Evolutionary conservation across 2,113 vertebrate genomes (phyloP).

Genomic region (Cinclus cinclus): DNA sequence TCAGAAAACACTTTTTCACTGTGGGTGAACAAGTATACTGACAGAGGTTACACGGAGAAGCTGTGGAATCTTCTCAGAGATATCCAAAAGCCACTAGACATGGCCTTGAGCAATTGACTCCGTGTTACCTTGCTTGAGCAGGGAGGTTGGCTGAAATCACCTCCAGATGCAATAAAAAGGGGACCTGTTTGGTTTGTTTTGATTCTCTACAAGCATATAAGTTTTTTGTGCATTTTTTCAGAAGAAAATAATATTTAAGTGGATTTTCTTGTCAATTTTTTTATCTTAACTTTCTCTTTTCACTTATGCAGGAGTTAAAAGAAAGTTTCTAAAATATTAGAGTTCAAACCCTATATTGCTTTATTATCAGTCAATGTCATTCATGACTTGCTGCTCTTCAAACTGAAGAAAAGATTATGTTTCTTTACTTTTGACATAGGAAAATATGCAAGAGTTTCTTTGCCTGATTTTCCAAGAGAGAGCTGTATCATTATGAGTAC

Average conservation of each 20-base stretch:
- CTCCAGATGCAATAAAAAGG: not conserved
- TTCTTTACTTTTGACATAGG: not conserved
- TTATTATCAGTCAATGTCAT: not conserved
- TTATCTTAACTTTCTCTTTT: not conserved
- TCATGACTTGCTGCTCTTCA: not conserved
- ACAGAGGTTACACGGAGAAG: not conserved
- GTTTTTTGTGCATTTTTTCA: not conserved
- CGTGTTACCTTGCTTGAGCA: not conserved
- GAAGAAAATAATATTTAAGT: not conserved
- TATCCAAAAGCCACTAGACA: not conserved
- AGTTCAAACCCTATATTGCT: not conserved
- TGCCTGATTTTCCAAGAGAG: not conserved
- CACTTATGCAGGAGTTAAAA: not conserved
- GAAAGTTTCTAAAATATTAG: not conserved
- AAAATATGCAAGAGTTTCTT: not conserved
- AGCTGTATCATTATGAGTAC: not conserved
- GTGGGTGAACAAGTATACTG: not conserved
- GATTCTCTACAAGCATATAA: not conserved
- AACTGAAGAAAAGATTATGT: not conserved
- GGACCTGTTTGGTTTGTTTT: not conserved
- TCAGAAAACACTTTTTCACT: not conserved
- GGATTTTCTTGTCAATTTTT: not conserved
- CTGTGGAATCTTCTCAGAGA: not conserved
- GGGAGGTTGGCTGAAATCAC: not conserved
- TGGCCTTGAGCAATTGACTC: rapidly evolving